phyloP scores from a whole-genome alignment of 2,797 vertebrate genomes.

The Emydoidea blandingii region DNA sequence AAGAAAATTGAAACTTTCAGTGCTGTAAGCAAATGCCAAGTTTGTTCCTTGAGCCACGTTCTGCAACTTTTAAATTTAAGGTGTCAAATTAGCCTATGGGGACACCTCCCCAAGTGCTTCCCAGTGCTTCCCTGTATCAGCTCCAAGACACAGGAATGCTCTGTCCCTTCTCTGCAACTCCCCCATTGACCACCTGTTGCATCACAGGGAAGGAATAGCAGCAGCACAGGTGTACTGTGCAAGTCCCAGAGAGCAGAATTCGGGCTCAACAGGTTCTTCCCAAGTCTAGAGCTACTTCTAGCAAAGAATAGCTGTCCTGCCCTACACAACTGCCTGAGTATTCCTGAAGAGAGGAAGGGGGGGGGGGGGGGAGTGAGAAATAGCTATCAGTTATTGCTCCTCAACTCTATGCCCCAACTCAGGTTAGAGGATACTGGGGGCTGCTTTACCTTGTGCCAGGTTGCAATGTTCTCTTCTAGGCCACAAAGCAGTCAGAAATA shows the following conservation, averaged over 20 bases:
- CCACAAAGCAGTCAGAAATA: background rate
- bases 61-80: too few species aligned
- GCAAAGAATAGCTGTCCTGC: background rate
- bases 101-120: background rate
- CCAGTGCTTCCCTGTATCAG: background rate
- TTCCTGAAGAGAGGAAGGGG: too few species aligned
- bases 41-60: background rate
- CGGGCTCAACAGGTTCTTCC: too few species aligned
- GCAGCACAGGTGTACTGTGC: too few species aligned
- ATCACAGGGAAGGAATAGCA: background rate
- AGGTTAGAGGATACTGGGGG: background rate
- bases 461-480: background rate
- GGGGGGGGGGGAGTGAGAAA: accelerated
- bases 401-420: background rate
- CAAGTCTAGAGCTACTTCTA: too few species aligned
- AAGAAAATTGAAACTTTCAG: background rate
- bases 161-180: background rate
- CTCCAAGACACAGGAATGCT: background rate
- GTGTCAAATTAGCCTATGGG: background rate
- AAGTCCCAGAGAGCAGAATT: too few species aligned
- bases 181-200: background rate
- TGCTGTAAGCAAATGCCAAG: too few species aligned
- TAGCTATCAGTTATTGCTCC: background rate
- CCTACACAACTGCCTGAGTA: too few species aligned
- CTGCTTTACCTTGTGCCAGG: background rate